Conservation (phyloP, 2,113 vertebrate species). For the Muntiacus muntjak region DNA sequence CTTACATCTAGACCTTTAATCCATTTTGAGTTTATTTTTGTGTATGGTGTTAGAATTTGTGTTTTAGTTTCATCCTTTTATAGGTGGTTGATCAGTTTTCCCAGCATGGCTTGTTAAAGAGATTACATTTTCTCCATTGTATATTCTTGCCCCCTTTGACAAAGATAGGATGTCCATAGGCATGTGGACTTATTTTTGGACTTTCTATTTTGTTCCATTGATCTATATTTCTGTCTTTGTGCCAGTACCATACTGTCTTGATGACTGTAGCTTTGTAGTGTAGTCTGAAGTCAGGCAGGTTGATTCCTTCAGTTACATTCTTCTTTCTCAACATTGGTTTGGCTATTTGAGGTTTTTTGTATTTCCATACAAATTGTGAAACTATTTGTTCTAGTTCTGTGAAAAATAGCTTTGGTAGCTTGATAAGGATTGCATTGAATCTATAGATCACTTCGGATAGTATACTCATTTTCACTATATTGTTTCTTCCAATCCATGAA, state of each 20-base stretch:
- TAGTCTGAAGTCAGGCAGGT: not conserved
- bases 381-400: not conserved
- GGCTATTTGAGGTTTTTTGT: not conserved
- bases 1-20: not conserved
- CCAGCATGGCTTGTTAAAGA: not conserved
- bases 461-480: not conserved
- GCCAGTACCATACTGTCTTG: not conserved
- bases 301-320: not conserved
- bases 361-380: not conserved
- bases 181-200: accelerated
- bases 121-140: not conserved
- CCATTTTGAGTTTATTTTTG: not conserved
- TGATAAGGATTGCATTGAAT: not conserved
- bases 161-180: not conserved
- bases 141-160: not conserved
- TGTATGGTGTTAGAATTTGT: not conserved
- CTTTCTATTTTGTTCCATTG: not conserved
- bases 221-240: not conserved
- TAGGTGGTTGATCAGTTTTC: not conserved
- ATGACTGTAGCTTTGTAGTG: not conserved
- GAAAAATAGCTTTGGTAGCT: not conserved
- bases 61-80: not conserved
- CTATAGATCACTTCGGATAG: not conserved
- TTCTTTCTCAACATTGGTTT: not conserved
- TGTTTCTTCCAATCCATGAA: not conserved